phyloP scores from a whole-genome alignment of 1,140 invertebrate genomes.

The Scylla paramamosain region DNA sequence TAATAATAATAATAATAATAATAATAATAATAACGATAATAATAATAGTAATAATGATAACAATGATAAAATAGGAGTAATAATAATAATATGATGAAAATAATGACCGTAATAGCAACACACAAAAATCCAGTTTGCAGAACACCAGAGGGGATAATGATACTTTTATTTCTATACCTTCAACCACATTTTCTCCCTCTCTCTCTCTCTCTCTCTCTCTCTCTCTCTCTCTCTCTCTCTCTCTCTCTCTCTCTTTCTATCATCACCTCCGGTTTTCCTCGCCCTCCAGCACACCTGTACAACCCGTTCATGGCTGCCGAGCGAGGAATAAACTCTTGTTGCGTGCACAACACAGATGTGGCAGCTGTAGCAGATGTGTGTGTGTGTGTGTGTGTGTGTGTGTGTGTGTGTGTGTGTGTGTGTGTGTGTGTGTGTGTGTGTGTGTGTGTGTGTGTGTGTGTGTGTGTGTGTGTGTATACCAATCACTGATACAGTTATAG shows the following conservation, averaged over 20 bases:
- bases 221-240: slow-evolving; percentile 18
- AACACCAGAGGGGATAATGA: no score
- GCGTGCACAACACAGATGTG: not conserved
- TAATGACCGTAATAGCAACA: no score
- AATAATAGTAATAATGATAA: no score
- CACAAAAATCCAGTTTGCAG: no score
- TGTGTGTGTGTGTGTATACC: not conserved
- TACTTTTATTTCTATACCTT: no score
- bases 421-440: slow-evolving; percentile 6
- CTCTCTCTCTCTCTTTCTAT: not conserved
- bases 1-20: slow-evolving; percentile 26
- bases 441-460: slow-evolving; percentile 20
- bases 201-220: not conserved
- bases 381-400: slow-evolving; percentile 9
- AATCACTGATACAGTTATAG: not conserved
- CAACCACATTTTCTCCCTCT: no score
- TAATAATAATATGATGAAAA: not conserved
- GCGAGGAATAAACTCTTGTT: not conserved
- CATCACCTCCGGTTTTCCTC: no score
- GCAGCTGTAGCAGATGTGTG: slow-evolving; percentile 17
- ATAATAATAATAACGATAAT: slow-evolving; percentile 1
- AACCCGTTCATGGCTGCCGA: not conserved
- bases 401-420: not conserved
- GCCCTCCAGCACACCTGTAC: not conserved
- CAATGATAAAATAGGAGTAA: not conserved